phyloP scores from a whole-genome alignment of 2,888 invertebrate genomes.

The Sericinus montela region DNA sequence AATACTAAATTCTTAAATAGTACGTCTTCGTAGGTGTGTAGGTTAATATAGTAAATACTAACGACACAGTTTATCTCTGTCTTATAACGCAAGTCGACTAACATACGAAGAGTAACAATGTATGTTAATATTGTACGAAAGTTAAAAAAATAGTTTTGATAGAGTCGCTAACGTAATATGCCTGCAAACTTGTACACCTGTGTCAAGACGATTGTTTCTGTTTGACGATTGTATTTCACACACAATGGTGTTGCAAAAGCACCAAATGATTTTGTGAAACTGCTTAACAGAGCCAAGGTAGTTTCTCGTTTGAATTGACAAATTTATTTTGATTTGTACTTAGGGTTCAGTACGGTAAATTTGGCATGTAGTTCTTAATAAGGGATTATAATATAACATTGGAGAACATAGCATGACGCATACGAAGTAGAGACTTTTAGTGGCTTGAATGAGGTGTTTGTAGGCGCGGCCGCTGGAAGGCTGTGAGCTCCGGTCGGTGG shows the following conservation, averaged over 20 bases:
- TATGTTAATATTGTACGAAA: neutral
- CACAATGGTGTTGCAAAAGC: conserved; percentile 29
- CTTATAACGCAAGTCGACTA: neutral
- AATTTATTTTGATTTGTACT: conserved; percentile 12
- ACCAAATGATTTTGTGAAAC: conserved; percentile 32
- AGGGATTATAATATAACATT: conserved; percentile 16
- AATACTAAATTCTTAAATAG: neutral
- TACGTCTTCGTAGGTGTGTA: neutral
- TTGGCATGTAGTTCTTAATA: too few species aligned
- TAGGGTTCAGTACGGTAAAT: conserved; percentile 21
- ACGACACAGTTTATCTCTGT: neutral
- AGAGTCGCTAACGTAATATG: conserved; percentile 39
- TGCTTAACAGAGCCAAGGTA: conserved; percentile 3
- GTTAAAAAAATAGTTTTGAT: conserved; percentile 3
- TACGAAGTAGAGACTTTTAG: conserved; percentile 17
- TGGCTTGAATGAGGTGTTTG: conserved; percentile 29
- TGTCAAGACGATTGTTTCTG: conserved; percentile 61
- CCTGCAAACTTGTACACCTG: conserved; percentile 55
- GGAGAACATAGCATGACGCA: conserved; percentile 7
- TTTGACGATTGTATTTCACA: conserved; percentile 30
- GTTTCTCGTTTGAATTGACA: conserved; percentile 21
- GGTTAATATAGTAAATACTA: neutral
- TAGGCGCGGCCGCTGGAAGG: conserved; percentile 39
- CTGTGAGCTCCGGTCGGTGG: conserved; percentile 44
- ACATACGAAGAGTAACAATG: neutral